Evolutionary conservation across 2,113 vertebrate genomes (phyloP).

Genomic region (Hucho hucho): DNA sequence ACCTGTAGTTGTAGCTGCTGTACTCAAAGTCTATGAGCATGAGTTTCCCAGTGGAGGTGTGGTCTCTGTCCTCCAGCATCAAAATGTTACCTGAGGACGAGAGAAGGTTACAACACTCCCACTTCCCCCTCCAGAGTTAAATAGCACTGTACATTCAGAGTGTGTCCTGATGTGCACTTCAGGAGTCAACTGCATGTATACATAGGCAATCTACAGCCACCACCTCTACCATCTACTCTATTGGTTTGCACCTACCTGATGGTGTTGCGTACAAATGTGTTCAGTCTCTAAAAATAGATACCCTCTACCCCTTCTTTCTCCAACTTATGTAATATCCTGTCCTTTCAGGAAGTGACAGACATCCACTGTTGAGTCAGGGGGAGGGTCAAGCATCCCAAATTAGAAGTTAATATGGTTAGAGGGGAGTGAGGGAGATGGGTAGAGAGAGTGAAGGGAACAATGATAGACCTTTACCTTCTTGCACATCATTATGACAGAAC

Average conservation of each 20-base stretch:
- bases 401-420: neutral
- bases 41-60: slow-evolving; percentile 68
- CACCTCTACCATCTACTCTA: neutral
- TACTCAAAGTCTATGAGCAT: slow-evolving; percentile 98
- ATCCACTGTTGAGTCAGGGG: neutral
- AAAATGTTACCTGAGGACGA: slow-evolving; percentile 83
- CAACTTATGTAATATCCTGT: slow-evolving; percentile 23
- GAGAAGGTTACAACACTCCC: neutral
- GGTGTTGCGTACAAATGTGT: slow-evolving; percentile 23
- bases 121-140: neutral
- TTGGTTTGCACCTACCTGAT: neutral
- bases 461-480: slow-evolving; percentile 82
- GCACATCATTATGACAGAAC: slow-evolving; percentile 94
- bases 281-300: slow-evolving; percentile 28
- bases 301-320: neutral
- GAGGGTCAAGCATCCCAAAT: slow-evolving; percentile 10
- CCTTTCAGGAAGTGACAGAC: slow-evolving; percentile 15
- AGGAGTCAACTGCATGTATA: neutral
- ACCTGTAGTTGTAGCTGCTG: slow-evolving; percentile 97
- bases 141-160: neutral
- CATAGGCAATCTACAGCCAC: neutral
- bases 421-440: neutral
- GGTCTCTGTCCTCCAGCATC: slow-evolving; percentile 68
- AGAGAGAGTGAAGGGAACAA: neutral
- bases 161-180: neutral